A percentile compares a stretch with the other conserved stretches of the same genome.
phyloP scores from a whole-genome alignment of 2,888 invertebrate genomes.

The Orchestes rusci region DNA sequence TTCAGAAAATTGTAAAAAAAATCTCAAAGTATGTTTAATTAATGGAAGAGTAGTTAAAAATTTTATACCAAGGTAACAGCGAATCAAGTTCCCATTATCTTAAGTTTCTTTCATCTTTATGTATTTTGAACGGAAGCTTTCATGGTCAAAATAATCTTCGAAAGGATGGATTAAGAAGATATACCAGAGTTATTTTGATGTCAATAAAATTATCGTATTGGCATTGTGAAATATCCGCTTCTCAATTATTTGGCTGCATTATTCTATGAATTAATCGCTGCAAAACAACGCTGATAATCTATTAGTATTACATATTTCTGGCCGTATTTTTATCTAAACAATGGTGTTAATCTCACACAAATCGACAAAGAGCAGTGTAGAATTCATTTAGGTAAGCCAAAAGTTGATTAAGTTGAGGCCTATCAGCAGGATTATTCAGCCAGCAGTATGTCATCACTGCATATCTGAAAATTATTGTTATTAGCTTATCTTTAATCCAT shows the following conservation, averaged over 20 bases:
- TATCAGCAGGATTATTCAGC: constrained; percentile 55
- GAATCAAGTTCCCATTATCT: constrained; percentile 21
- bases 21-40: constrained; percentile 17
- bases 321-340: too few species aligned
- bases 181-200: constrained; percentile 4
- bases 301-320: too few species aligned
- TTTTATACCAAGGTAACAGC: constrained; percentile 21
- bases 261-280: too few species aligned
- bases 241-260: too few species aligned
- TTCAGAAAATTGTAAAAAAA: constrained; percentile 14
- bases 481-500: too few species aligned
- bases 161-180: constrained; percentile 12
- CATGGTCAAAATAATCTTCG: constrained; percentile 21
- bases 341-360: too few species aligned
- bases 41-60: constrained; percentile 21
- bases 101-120: constrained; percentile 21
- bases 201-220: not conserved
- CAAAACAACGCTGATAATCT: too few species aligned
- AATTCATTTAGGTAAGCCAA: constrained; percentile 66
- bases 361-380: constrained; percentile 62
- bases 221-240: not conserved
- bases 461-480: constrained; percentile 52
- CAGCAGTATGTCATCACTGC: constrained; percentile 71
- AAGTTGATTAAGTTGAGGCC: constrained; percentile 64
- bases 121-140: constrained; percentile 22